Evolutionary conservation across 37 sponge, comb jelly and placozoan genomes (phyloP), one percentile per base, ranked within the genome.

Genomic region (Axinella damicornis): DNA sequence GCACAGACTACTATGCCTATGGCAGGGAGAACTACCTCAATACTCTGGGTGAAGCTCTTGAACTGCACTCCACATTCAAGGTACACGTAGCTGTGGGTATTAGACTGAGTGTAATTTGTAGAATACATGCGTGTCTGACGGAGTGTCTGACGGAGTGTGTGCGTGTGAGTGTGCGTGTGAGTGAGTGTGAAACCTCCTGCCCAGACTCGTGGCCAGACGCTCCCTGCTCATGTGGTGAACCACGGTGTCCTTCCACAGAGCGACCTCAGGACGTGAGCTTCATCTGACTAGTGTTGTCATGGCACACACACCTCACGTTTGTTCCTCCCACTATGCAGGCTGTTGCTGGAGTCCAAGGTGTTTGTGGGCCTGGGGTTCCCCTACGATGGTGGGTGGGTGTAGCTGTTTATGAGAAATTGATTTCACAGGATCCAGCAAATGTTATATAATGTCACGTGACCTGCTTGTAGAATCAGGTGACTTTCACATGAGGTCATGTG

Each of bases 331-430:
- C 12, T 27, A 41, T 37, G 5, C 40, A 92, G 92, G 63, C 57
- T 92, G 28, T 53, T 92, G 30, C 69, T 56, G 37, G 73, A 80
- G 25, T 87, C 94, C 17, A 94, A 87, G 68, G n/a, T 87, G 20
- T 94, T 94, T 35, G 68, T 94, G 37, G 94, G 94, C 11, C 65
- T 94, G 35, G 91, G 94, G 2, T 90, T 87, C 78, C 94, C 91
- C 17, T 94, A 90, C 72, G 94, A 94, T 68, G 94, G 92, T 92
- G 40, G 55, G 87, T 39, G 22, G 14, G 52, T 46, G 46, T 46
- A 12, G 46, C 46, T 46, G 4, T 4, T 46, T 46, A 4, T 46
- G 46, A 46, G 46, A n/a, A n/a, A n/a, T n/a, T n/a, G n/a, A n/a
- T n/a, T n/a, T n/a, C n/a, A 17, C 1, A 37, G 20, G 74, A 46